These are phyloP conservation scores for Rhinatrema bivittatum DNA, from an alignment of 2,797 vertebrate genomes.

Conservation along the genomic window DNA sequence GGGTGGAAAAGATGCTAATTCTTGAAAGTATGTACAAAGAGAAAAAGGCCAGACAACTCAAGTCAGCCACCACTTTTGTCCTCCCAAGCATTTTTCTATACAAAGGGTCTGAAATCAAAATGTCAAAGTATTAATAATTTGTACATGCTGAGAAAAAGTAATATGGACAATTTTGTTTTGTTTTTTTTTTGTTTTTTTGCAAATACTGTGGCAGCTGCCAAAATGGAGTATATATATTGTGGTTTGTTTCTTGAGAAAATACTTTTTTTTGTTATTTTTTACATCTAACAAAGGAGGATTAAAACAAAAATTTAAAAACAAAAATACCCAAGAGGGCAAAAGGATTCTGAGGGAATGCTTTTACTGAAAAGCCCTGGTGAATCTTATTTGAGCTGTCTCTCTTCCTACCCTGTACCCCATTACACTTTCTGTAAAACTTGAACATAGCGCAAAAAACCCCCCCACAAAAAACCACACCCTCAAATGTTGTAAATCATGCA, in stretches of 20 bases:
- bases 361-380: slow-evolving; percentile 56
- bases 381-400: slow-evolving; percentile 53
- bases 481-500: slow-evolving; percentile 76
- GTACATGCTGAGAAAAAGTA: slow-evolving; percentile 65
- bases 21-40: slow-evolving; percentile 59
- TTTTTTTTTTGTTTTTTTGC: slow-evolving; percentile 68
- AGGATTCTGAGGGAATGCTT: slow-evolving; percentile 55
- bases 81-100: slow-evolving; percentile 72
- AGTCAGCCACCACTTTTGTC: slow-evolving; percentile 61
- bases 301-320: no score
- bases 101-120: slow-evolving; percentile 60
- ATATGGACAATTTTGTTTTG: no score
- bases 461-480: slow-evolving; percentile 11
- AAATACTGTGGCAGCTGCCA: slow-evolving; percentile 71
- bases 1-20: slow-evolving; percentile 61
- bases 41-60: slow-evolving; percentile 34
- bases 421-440: slow-evolving; percentile 70
- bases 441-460: slow-evolving; percentile 68
- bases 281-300: slow-evolving; percentile 67
- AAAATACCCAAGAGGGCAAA: slow-evolving; percentile 62
- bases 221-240: slow-evolving; percentile 75
- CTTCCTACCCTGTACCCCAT: slow-evolving; percentile 27
- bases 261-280: slow-evolving; percentile 71
- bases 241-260: slow-evolving; percentile 68
- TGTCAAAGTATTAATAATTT: slow-evolving; percentile 72